Evolutionary conservation across 2,113 vertebrate genomes (phyloP).

Genomic region (Larimichthys crocea): DNA sequence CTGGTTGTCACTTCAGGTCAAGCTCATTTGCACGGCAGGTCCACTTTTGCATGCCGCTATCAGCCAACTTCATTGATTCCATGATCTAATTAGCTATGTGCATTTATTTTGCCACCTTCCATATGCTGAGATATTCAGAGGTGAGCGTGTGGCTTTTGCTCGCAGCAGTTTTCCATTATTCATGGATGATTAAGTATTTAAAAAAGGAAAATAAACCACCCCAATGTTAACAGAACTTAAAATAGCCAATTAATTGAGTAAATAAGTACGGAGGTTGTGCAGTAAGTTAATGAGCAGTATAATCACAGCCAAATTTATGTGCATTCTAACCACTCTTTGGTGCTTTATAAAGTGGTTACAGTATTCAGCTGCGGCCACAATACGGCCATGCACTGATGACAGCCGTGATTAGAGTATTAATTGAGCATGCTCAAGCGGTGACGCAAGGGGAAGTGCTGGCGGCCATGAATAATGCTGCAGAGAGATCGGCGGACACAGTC

Average conservation of each 20-base stretch:
- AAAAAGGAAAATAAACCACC: constrained; percentile 60
- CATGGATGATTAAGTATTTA: constrained; percentile 72
- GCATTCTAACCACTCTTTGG: constrained; percentile 48
- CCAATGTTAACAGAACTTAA: constrained; percentile 68
- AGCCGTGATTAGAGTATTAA: constrained; percentile 65
- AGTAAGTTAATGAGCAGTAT: constrained; percentile 74
- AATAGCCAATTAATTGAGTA: constrained; percentile 77
- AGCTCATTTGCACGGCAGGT: constrained; percentile 51
- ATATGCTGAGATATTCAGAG: constrained; percentile 51
- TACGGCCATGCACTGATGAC: constrained; percentile 37
- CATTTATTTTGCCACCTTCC: constrained; percentile 61
- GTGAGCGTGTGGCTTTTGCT: constrained; percentile 60
- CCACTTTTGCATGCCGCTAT: constrained; percentile 31
- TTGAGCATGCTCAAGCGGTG: constrained; percentile 53
- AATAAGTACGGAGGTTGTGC: constrained; percentile 73
- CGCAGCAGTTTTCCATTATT: constrained; percentile 73
- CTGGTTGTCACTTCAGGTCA: constrained; percentile 50
- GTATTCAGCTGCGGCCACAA: constrained; percentile 42
- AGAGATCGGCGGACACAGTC: constrained; percentile 11
- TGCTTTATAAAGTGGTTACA: constrained; percentile 36
- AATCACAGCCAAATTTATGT: constrained; percentile 68
- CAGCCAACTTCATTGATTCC: constrained; percentile 54
- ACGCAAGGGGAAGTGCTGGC: not conserved
- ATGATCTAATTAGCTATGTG: constrained; percentile 68
- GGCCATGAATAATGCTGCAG: constrained; percentile 42